Evolutionary conservation across 1,140 invertebrate genomes (phyloP), one percentile per base, ranked within the genome.

Genomic region (Campoletis sonorensis): DNA sequence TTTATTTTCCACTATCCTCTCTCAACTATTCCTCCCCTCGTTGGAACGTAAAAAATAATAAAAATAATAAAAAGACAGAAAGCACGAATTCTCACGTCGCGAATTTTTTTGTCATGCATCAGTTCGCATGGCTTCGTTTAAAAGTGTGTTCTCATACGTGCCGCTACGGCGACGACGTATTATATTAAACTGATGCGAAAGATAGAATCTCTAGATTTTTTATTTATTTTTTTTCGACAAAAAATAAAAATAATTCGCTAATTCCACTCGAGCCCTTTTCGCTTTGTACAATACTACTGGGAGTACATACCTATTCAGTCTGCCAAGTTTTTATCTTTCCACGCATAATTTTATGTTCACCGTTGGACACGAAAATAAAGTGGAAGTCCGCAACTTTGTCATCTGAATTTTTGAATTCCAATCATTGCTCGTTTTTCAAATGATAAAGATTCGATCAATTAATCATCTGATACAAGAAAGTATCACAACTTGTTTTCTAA

Each of bases 21-120:
- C 21, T 58, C 18, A 23, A 58, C 18, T 58, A 18, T 58, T n/a
- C 54, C 4, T 58, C 7, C 40, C 8, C 40, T 45, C 40, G 54
- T 58, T 58, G 54, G 21, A 58, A 58, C 5, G 54, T n/a, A 58
- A n/a, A 58, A 58, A 58, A 58, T 58, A 4, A 58, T n/a, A 58
- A 58, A 58, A 58, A 58, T n/a, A 58, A 18, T 18, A 58, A 58
- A 54, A n/a, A 58, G 54, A 58, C 21, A n/a, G 54, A 18, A 58
- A 58, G 54, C 54, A 23, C 21, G 54, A 58, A 58, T 18, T 58
- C 21, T 58, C 54, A 58, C 21, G 68, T 70, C 16, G 68, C 27
- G 33, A 67, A 67, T 67, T 79, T 79, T 79, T 79, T 45, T 75
- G 73, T 73, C 64, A 80, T 75, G 51, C 79, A 80, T 80, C 79